A percentile compares a stretch with the other conserved stretches of the same genome.
Evolutionary conservation across 2,888 invertebrate species (phyloP).

Genomic region (Parthenolecanium corni): DNA sequence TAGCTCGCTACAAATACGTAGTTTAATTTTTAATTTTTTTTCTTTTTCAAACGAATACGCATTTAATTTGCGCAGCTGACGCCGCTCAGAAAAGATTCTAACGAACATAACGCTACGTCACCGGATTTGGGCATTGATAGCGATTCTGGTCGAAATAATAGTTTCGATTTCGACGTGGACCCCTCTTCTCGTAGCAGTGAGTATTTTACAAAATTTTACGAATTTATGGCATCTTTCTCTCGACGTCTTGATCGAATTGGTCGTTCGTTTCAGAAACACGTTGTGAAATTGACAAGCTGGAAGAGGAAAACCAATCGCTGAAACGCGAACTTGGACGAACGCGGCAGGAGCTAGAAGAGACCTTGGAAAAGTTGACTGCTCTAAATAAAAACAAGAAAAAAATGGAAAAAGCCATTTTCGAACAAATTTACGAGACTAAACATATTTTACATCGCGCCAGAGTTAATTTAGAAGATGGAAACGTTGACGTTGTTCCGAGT

Average conservation of each 20-base stretch:
- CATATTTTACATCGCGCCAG: constrained; percentile 62
- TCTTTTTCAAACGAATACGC: too few species aligned
- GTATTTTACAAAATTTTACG: not conserved
- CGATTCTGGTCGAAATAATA: constrained; percentile 53
- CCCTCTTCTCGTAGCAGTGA: constrained; percentile 1
- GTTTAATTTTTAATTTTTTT: too few species aligned
- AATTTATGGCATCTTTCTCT: too few species aligned
- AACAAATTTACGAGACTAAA: constrained; percentile 67
- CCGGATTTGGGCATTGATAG: constrained; percentile 86
- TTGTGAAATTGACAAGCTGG: constrained; percentile 39
- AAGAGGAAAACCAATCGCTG: constrained; percentile 57
- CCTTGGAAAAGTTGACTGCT: constrained; percentile 58
- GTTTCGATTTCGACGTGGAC: constrained; percentile 16
- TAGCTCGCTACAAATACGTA: too few species aligned
- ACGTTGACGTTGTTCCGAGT: not conserved
- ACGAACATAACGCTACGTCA: constrained; percentile 45
- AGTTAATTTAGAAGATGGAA: constrained; percentile 46
- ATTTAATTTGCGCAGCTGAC: not conserved
- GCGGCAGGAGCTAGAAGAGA: constrained; percentile 62
- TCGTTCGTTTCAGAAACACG: not conserved
- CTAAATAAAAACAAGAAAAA: constrained; percentile 69
- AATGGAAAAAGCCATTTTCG: constrained; percentile 71
- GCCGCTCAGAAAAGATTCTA: constrained; percentile 5
- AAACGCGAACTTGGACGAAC: constrained; percentile 59
- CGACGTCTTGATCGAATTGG: not conserved